Conservation (phyloP, 2,888 invertebrate genomes). For the Mesoligia furuncula region DNA sequence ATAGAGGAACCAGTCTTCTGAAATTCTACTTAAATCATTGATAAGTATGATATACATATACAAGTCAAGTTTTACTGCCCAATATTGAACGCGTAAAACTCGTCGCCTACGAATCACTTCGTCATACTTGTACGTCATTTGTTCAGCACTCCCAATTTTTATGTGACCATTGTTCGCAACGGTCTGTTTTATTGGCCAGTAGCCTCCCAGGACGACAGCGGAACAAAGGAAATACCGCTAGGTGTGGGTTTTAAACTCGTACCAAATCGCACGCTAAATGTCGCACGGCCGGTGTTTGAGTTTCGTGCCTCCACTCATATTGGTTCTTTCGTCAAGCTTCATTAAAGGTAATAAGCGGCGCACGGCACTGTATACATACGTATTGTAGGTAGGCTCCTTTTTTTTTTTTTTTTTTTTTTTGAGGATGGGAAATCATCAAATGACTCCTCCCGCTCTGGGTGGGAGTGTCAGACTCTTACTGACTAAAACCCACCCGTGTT, state of each 20-base stretch:
- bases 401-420: too few species aligned
- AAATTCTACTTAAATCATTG: neutral
- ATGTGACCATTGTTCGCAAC: slow-evolving; percentile 80
- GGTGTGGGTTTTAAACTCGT: slow-evolving; percentile 65
- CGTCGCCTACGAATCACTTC: slow-evolving; percentile 58
- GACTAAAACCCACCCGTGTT: too few species aligned
- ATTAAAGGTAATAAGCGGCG: slow-evolving; percentile 72
- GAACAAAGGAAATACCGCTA: slow-evolving; percentile 78
- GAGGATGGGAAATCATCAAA: too few species aligned
- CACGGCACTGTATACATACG: slow-evolving; percentile 44
- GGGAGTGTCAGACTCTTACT: too few species aligned
- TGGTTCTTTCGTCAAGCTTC: slow-evolving; percentile 80
- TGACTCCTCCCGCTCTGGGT: too few species aligned
- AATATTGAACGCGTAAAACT: slow-evolving; percentile 42
- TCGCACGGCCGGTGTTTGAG: slow-evolving; percentile 67
- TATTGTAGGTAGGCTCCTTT: slow-evolving; percentile 19
- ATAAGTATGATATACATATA: neutral
- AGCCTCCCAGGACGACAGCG: slow-evolving; percentile 75
- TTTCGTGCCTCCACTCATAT: slow-evolving; percentile 77
- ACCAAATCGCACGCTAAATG: slow-evolving; percentile 64
- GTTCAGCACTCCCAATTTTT: slow-evolving; percentile 73
- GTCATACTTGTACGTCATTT: slow-evolving; percentile 61
- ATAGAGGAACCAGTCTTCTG: neutral
- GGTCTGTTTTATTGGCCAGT: slow-evolving; percentile 77
- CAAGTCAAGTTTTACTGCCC: slow-evolving; percentile 17